Evolutionary conservation across 2,888 invertebrate species (phyloP), one percentile per base, ranked within the genome.

Genomic region (Yponomeuta cagnagella): DNA sequence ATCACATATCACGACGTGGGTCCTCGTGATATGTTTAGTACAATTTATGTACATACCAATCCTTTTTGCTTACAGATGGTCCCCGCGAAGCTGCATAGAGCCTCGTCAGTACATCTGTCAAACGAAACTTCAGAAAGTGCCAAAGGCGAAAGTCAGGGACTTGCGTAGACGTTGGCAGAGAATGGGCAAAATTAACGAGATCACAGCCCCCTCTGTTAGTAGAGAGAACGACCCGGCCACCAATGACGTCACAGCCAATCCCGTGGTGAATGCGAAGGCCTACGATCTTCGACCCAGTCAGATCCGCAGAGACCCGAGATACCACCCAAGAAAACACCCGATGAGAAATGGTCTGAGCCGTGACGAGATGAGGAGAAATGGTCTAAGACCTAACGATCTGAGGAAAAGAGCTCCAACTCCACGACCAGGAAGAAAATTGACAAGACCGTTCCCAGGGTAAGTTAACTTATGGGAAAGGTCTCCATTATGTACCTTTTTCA

Each of bases 81-180:
- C 93, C 69, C 93, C 95, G 1, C 90, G 93, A 67, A 93, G 90
- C 79, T 96, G 96, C 86, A 82, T 94, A 72, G 93, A 94, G 73
- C 85, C 88, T 15, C 94, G 94, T 73, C 93, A 94, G 79, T 96
- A 92, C 88, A 94, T 96, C 79, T 96, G 96, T 84, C 95, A 96
- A 82, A 93, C 94, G 23, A 93, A 93, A 78, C 85, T 94, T 6
- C 90, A 84, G 71, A 93, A 93, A 73, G 87, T 93, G 2, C 82
- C 88, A 48, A 92, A 89, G 73, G 80, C 88, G 30, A 93, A 88
- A 72, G 84, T 92, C 72, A 93, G 92, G 73, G 91, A 90, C 30
- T 77, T 93, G 2, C 82, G 85, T 69, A 79, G 84, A 30, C 92
- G 93, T 69, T 93, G 92, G 86, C 89, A 90, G 74, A 84, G 87